phyloP scores from a whole-genome alignment of 2,797 vertebrate genomes.

The Tiaroga cobitis region DNA sequence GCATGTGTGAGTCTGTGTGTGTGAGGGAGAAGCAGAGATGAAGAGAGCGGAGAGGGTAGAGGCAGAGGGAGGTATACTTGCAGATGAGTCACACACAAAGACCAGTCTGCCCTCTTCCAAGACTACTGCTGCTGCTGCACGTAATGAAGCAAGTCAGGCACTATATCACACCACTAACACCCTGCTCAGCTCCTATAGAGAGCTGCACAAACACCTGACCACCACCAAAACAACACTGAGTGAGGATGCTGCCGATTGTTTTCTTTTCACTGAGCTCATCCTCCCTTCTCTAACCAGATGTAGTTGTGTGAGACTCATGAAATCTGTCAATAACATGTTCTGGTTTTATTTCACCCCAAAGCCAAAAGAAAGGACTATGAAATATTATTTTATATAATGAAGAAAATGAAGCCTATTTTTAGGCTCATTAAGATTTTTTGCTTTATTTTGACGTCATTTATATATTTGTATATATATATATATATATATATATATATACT shows the following conservation, averaged over 20 bases:
- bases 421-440: not conserved
- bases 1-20: slow-evolving; percentile 19
- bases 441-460: not conserved
- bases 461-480: too few relatives aligned
- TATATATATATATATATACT: too few relatives aligned
- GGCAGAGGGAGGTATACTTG: slow-evolving; percentile 47
- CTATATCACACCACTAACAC: slow-evolving; percentile 45
- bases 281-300: slow-evolving; percentile 12
- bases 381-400: not conserved
- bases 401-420: not conserved
- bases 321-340: not conserved
- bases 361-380: not conserved
- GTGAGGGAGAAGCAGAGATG: slow-evolving; percentile 14
- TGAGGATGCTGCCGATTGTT: not conserved
- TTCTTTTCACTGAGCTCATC: not conserved
- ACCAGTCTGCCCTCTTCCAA: slow-evolving; percentile 46
- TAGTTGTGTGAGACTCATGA: not conserved
- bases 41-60: slow-evolving; percentile 34
- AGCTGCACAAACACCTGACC: slow-evolving; percentile 25
- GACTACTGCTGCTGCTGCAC: slow-evolving; percentile 51
- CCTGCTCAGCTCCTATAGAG: slow-evolving; percentile 38
- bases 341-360: not conserved
- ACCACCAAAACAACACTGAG: slow-evolving; percentile 39
- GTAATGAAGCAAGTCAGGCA: slow-evolving; percentile 58
- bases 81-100: slow-evolving; percentile 54